Conservation (phyloP, 2,888 invertebrate genomes). For the Dynastes hyllus region DNA sequence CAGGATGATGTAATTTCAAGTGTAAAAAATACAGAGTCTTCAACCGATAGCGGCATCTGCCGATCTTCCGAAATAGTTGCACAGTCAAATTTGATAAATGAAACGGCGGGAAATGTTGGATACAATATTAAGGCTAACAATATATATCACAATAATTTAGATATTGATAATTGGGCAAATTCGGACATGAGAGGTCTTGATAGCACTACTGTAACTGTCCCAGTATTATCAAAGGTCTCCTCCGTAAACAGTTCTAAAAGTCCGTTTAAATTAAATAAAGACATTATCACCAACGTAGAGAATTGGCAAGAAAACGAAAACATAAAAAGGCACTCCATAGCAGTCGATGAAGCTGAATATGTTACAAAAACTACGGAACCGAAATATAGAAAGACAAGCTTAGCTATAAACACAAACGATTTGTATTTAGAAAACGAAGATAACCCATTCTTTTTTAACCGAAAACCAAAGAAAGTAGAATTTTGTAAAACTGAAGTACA, state of each 20-base stretch:
- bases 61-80: constrained; percentile 80
- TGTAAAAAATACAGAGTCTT: constrained; percentile 77
- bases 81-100: constrained; percentile 61
- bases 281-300: not conserved
- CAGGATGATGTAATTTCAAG: constrained; percentile 65
- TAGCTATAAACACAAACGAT: constrained; percentile 60
- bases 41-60: constrained; percentile 85
- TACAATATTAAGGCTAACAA: constrained; percentile 56
- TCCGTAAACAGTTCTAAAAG: constrained; percentile 43
- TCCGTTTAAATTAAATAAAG: constrained; percentile 15
- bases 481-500: constrained; percentile 93
- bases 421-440: constrained; percentile 44
- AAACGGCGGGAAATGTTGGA: constrained; percentile 67
- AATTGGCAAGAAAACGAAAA: constrained; percentile 61
- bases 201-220: constrained; percentile 68
- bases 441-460: constrained; percentile 14
- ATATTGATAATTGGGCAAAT: constrained; percentile 22
- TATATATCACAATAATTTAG: constrained; percentile 49
- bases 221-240: constrained; percentile 63
- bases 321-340: constrained; percentile 75
- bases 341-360: constrained; percentile 75
- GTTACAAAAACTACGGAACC: constrained; percentile 66
- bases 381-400: constrained; percentile 60
- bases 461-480: constrained; percentile 73
- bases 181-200: constrained; percentile 60